phyloP scores from a whole-genome alignment of 2,888 invertebrate species.

The Lepidocyrtinus sp. region DNA sequence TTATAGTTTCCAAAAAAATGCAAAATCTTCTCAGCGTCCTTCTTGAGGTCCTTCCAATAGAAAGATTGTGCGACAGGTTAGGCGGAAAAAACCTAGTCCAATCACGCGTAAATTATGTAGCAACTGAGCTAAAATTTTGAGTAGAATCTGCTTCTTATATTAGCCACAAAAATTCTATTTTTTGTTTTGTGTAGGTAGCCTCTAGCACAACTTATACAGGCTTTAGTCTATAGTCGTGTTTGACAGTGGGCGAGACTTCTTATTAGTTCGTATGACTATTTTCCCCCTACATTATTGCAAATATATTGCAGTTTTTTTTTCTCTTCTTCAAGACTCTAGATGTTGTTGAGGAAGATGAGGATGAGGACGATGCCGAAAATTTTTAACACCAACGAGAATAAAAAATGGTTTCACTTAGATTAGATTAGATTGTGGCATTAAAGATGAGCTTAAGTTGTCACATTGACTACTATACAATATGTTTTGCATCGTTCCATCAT shows the following conservation, averaged over 20 bases:
- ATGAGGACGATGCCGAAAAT: slow-evolving; percentile 43
- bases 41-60: neutral
- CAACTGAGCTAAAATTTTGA: slow-evolving; percentile 63
- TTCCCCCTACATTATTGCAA: slow-evolving; percentile 45
- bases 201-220: slow-evolving; percentile 20
- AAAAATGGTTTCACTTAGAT: neutral
- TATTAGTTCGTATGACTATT: slow-evolving; percentile 42
- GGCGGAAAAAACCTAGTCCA: too few relatives aligned
- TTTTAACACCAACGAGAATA: slow-evolving; percentile 12
- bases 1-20: neutral
- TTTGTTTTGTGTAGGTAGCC: slow-evolving; percentile 63
- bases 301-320: slow-evolving; percentile 44
- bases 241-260: slow-evolving; percentile 53
- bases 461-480: neutral
- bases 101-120: slow-evolving; percentile 52
- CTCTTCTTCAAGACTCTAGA: neutral
- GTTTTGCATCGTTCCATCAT: too few relatives aligned
- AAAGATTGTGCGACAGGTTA: neutral
- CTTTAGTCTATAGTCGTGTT: slow-evolving; percentile 2
- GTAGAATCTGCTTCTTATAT: slow-evolving; percentile 68
- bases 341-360: slow-evolving; percentile 24
- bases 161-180: slow-evolving; percentile 67
- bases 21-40: neutral
- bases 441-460: slow-evolving; percentile 2
- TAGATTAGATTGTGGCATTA: neutral